Evolutionary conservation across 2,113 vertebrate genomes (phyloP).

Genomic region (Hoplias malabaricus): DNA sequence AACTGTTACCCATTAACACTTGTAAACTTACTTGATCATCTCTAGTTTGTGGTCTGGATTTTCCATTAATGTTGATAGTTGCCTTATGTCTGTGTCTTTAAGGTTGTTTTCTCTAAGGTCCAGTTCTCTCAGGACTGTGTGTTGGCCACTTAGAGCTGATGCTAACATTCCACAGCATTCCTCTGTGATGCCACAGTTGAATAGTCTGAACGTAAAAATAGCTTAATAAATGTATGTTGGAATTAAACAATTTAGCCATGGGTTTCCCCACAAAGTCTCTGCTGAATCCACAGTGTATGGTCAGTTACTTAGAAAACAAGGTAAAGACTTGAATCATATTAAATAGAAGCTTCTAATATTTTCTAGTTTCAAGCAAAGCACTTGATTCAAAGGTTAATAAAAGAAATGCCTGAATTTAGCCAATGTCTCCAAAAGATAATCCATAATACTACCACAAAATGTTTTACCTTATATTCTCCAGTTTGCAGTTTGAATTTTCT

Average conservation of each 20-base stretch:
- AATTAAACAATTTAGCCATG: background rate
- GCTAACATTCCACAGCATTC: conserved; percentile 22
- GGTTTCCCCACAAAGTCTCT: too few species aligned
- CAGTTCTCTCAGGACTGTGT: conserved; percentile 29
- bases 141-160: background rate
- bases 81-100: conserved; percentile 33
- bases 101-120: conserved; percentile 43
- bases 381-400: too few species aligned
- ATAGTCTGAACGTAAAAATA: conserved; percentile 12
- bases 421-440: too few species aligned
- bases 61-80: conserved; percentile 12
- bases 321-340: too few species aligned
- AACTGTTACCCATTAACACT: too few species aligned
- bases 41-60: conserved; percentile 24
- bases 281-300: too few species aligned
- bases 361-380: too few species aligned
- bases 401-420: too few species aligned
- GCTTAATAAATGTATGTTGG: background rate
- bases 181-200: conserved; percentile 33
- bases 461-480: conserved; percentile 33
- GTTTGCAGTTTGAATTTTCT: conserved; percentile 17
- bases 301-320: too few species aligned
- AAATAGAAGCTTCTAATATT: too few species aligned
- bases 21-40: conserved; percentile 31
- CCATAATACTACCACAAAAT: background rate